Base-by-base conservation (phyloP, 2,888 invertebrate genomes). In the Entomobrya proxima region DNA sequence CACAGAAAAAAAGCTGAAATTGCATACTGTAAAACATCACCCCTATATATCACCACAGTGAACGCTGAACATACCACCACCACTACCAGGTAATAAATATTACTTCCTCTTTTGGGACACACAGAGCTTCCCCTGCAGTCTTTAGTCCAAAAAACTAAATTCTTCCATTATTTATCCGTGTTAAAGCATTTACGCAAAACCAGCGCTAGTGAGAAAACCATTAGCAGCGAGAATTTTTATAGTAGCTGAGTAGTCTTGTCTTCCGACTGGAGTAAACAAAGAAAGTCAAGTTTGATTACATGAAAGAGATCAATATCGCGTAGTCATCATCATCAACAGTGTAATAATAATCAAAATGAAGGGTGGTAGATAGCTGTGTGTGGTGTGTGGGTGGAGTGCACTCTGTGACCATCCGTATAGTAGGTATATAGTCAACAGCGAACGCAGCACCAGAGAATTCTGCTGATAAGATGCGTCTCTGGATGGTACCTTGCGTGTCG, bases 61-160 rank as follows among this genome's bases (percentile, higher is more conserved):
- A n/a, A n/a, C n/a, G n/a, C n/a, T n/a, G n/a, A n/a, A n/a, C n/a
- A n/a, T n/a, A 55, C 6, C 24, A 24, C 13, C 52, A 21, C 6
- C 52, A 21, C 21, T 24, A 24, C 55, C 21, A 55, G 55, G 55
- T 55, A 55, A 55, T 55, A 55, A 55, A 47, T 72, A 50, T n/a
- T 30, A 72, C 50, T 72, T 72, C 72, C 72, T 72, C 72, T 72
- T 72, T 72, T 55, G 72, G 47, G 72, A 72, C 72, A 55, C 24
- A 50, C 21, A 13, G 40, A 40, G 37, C 11, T 7, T 37, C 5
- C 5, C 37, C 5, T 37, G 11, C 11, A 13, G n/a, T 15, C n/a
- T 13, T 9, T 13, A 47, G 18, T n/a, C 13, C 35, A 69, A 37
- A 69, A 37, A 32, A 69, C 5, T 24, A 35, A 4, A 47, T 40